Conservation (phyloP, 2,888 invertebrate genomes). For the Eupithecia tripunctaria region DNA sequence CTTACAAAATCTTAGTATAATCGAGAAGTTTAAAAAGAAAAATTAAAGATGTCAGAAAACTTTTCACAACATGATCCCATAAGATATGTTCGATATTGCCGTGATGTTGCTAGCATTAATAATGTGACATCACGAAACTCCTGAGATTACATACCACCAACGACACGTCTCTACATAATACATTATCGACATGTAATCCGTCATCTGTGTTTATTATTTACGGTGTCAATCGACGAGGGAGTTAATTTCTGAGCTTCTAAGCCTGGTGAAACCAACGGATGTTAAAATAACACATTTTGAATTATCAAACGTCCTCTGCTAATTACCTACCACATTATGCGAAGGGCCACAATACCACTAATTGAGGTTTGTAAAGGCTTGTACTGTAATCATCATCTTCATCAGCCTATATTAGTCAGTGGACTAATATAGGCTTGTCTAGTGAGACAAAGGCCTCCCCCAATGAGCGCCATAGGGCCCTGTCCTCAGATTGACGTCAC, state of each 20-base stretch:
- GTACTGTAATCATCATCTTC: no score
- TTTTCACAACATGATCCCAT: background rate
- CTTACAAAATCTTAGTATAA: no score
- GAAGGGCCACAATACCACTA: background rate
- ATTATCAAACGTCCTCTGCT: background rate
- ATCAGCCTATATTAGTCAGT: no score
- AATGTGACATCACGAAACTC: slow-evolving; percentile 5
- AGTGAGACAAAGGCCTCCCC: no score
- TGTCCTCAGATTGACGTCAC: no score
- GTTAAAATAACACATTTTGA: background rate
- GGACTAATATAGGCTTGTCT: no score
- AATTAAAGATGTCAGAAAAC: background rate
- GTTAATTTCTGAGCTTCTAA: background rate
- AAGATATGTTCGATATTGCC: background rate
- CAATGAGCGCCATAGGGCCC: no score
- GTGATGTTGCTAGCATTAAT: background rate
- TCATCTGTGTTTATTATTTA: slow-evolving; percentile 1
- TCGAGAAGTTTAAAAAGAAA: no score
- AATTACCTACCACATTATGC: background rate
- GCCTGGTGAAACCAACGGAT: background rate
- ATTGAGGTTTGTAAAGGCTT: background rate
- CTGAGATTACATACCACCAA: background rate
- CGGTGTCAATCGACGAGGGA: background rate
- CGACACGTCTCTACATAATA: background rate
- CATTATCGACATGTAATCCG: background rate